phyloP scores from a whole-genome alignment of 2,888 invertebrate species.

The Calephelis perditalis region DNA sequence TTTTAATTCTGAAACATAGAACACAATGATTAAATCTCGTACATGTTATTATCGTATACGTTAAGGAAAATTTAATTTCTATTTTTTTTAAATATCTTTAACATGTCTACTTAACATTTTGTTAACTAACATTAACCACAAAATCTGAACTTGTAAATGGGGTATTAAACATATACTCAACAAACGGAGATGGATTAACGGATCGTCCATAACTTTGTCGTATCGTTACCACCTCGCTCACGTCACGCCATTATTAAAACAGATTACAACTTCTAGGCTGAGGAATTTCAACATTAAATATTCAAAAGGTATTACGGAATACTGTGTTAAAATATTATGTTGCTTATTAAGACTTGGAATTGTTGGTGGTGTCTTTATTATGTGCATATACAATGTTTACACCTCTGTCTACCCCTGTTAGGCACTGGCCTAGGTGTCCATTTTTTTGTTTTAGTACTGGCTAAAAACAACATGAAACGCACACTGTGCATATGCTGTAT shows the following conservation, averaged over 20 bases:
- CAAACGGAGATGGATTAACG: neutral
- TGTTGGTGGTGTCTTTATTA: constrained; percentile 31
- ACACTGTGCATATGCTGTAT: too few relatives aligned
- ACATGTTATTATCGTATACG: too few relatives aligned
- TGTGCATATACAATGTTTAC: too few relatives aligned
- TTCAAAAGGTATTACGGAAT: constrained; percentile 56
- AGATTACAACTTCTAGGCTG: constrained; percentile 14
- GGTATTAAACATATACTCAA: neutral
- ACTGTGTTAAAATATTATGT: constrained; percentile 47
- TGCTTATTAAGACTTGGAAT: constrained; percentile 34
- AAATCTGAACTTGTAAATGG: neutral
- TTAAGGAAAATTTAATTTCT: neutral
- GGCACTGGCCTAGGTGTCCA: too few relatives aligned
- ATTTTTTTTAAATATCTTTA: constrained; percentile 1
- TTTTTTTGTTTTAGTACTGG: too few relatives aligned
- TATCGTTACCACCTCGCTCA: constrained; percentile 14
- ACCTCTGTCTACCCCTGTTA: too few relatives aligned
- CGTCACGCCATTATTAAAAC: constrained; percentile 14
- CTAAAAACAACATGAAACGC: too few relatives aligned
- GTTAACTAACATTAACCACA: too few relatives aligned
- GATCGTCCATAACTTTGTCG: constrained; percentile 7
- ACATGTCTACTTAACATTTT: too few relatives aligned
- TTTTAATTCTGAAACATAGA: too few relatives aligned
- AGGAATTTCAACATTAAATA: constrained; percentile 46
- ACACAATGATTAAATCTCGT: too few relatives aligned